Evolutionary conservation across 2,888 invertebrate species (phyloP), one percentile per base, ranked within the genome.

Genomic region (Marasmarcha lunaedactyla): DNA sequence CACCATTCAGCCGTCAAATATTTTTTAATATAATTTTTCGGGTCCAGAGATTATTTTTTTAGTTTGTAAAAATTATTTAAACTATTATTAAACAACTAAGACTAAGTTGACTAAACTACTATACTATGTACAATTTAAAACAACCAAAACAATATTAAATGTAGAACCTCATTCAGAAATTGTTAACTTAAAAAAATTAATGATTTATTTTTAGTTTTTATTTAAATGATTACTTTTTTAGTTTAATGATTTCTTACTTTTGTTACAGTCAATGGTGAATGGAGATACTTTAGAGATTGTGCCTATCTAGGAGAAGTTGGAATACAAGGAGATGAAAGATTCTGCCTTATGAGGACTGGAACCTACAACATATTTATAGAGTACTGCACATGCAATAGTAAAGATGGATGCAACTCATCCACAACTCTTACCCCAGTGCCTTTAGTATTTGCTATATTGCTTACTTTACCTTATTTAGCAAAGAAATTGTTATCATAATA

Each of bases 281-380:
- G 95, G 95, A 86, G 93, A 42, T 95, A 93, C 69, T 91, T 93
- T 59, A 85, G 95, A 46, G 90, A 90, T 58, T 97, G 96, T 71
- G 96, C 95, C 0, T 95, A 90, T 59, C 86, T 96, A 57, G 96
- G 96, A 0, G 94, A 95, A 51, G 94, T 94, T 0, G 96, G 96
- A 0, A 92, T 96, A 37, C 89, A 87, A 55, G 94, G 94, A 0
- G 95, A 96, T 54, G 95, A 96, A 68, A 85, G 96, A 40, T 95
- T 92, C 71, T 96, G 96, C 53, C 77, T 95, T 9, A 93, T 95
- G 91, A 86, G 95, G 55, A 93, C 94, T 0, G 95, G 95, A 13
- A 94, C 94, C 1, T 95, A 94, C 71, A 95, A 97, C 63, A 94
- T 97, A 50, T 96, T 95, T 64, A 90, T 94, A 83, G 96, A 97